Base-by-base conservation (phyloP, 2,888 invertebrate species). In the Cheilosia grossa region DNA sequence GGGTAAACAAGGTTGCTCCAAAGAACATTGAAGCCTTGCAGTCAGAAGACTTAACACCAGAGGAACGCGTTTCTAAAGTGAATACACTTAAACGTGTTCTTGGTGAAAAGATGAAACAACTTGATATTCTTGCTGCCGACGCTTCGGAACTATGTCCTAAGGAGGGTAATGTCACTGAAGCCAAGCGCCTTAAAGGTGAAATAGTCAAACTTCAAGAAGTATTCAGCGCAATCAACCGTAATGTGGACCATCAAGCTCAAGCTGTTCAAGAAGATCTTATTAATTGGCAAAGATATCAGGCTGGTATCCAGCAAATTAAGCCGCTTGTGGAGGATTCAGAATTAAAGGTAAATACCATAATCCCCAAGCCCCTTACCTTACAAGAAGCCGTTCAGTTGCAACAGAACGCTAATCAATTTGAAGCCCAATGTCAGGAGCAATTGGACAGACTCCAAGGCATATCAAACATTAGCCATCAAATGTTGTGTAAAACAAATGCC, bases 241-340 rank as follows among this genome's bases (percentile, higher is more conserved):
- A 95, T 53, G 95, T 96, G 49, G 95, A 95, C 89, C 94, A 95
- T 86, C 96, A 97, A 90, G 95, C 95, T 13, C 94, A 95, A 88
- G 94, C 95, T 2, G 95, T 97, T 0, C 94, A 95, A 86, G 95
- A 95, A 88, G 97, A 98, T 90, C 93, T 98, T 58, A 94, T 95
- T 44, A 96, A 96, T 87, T 98, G 97, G 96, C 95, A 97, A 89
- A 94, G 95, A 88, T 97, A 97, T 91, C 96, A 97, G 91, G 93
- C 94, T 54, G 95, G 95, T 72, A 93, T 97, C 37, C 94, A 95
- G 80, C 95, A 96, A 91, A 94, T 98, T 64, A 96, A 96, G 90
- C 97, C 98, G 0, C 97, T 98, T 96, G 94, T 98, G 73, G 96
- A 97, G 90, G 94, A 96, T 90, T 96, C 97, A 19, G 98, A 98